Percentiles rank a stretch among this genome's conserved stretches.
Conservation (phyloP, 2,888 invertebrate species). For the Charanyca ferruginea region DNA sequence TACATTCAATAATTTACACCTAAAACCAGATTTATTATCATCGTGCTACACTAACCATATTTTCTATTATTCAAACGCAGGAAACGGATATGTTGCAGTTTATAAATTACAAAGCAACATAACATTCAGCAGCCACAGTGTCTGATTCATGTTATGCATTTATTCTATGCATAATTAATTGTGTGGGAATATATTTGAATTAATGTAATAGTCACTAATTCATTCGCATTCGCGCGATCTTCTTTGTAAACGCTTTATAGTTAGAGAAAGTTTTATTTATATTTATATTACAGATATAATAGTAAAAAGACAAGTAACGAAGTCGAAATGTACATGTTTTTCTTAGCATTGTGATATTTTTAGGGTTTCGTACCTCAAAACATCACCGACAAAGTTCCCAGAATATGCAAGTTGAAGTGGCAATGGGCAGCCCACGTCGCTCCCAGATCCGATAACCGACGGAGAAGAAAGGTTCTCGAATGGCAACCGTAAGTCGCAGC, state of each 20-base stretch:
- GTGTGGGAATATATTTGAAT: slow-evolving; percentile 39
- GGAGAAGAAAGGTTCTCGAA: no score
- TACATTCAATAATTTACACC: slow-evolving; percentile 60
- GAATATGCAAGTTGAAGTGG: no score
- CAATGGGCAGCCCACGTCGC: no score
- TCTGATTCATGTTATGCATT: slow-evolving; percentile 56
- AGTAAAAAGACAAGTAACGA: no score
- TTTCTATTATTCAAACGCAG: slow-evolving; percentile 65
- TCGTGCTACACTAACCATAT: slow-evolving; percentile 58
- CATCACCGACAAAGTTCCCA: no score
- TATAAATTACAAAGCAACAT: slow-evolving; percentile 63
- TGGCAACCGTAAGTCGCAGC: no score
- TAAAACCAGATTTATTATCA: slow-evolving; percentile 64
- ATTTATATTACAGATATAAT: neutral
- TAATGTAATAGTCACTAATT: slow-evolving; percentile 40
- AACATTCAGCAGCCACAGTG: slow-evolving; percentile 46
- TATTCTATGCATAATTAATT: slow-evolving; percentile 62
- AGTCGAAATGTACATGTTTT: no score
- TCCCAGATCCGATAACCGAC: no score
- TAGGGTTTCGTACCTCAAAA: no score
- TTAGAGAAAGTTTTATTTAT: slow-evolving; percentile 4
- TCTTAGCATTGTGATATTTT: no score
- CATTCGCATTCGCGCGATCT: slow-evolving; percentile 18
- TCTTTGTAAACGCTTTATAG: neutral
- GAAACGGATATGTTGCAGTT: slow-evolving; percentile 65